These are phyloP conservation scores for Scaptomyza flava DNA, from an alignment of 2,888 invertebrate genomes.

Conservation along the genomic window DNA sequence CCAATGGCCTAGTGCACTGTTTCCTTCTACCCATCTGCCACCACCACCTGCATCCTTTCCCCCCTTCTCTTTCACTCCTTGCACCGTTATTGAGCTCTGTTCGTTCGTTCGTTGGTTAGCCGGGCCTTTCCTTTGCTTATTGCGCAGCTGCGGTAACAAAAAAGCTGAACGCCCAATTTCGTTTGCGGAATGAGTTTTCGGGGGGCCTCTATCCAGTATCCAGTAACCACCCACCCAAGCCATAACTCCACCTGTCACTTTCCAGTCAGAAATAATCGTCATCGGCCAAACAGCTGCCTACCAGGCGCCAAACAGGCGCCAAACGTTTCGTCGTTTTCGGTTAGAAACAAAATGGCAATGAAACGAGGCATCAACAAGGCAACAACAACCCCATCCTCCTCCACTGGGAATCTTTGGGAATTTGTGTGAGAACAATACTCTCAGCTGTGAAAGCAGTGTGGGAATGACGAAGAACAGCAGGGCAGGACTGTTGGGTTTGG, in stretches of 20 bases:
- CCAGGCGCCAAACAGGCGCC: conserved; percentile 71
- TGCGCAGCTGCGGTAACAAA: conserved; percentile 65
- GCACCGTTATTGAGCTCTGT: conserved; percentile 36
- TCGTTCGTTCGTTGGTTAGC: conserved; percentile 37
- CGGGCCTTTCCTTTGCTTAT: conserved; percentile 39
- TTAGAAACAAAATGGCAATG: conserved; percentile 67
- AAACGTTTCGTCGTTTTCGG: conserved; percentile 34
- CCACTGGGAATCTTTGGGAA: background rate
- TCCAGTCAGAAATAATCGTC: conserved; percentile 63
- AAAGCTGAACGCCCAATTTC: conserved; percentile 75
- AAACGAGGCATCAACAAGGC: conserved; percentile 51
- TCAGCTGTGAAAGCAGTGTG: conserved; percentile 61
- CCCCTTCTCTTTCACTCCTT: conserved; percentile 33
- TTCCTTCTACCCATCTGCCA: conserved; percentile 7
- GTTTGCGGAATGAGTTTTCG: background rate
- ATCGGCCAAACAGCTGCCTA: conserved; percentile 72
- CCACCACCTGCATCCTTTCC: background rate
- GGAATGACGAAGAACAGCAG: background rate
- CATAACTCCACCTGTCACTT: conserved; percentile 42
- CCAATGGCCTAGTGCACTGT: conserved; percentile 78
- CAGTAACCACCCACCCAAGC: background rate
- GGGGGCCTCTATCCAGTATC: conserved; percentile 1
- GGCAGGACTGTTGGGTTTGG: background rate
- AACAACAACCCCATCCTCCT: background rate
- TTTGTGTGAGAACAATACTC: conserved; percentile 11